These are phyloP conservation scores for Mormyrus iriodes DNA, from an alignment of 2,113 vertebrate genomes.

Conservation along the genomic window DNA sequence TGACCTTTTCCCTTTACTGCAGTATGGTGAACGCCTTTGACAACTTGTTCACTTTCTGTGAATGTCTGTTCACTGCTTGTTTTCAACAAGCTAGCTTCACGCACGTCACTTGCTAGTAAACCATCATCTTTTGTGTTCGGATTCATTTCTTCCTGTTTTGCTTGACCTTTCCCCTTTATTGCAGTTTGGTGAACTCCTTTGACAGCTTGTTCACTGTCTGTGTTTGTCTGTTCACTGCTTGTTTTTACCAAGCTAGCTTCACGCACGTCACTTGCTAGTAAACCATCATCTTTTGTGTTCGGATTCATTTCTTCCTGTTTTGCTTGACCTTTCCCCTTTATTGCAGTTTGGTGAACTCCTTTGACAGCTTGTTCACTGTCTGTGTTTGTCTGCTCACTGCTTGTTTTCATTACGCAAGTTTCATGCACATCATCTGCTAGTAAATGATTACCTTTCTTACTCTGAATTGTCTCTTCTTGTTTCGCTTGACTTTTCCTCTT, in stretches of 20 bases:
- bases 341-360: slow-evolving; percentile 39
- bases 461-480: slow-evolving; percentile 20
- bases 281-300: slow-evolving; percentile 25
- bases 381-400: slow-evolving; percentile 33
- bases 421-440: slow-evolving; percentile 29
- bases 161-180: slow-evolving; percentile 28
- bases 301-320: slow-evolving; percentile 18
- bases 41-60: slow-evolving; percentile 30
- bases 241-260: slow-evolving; percentile 26
- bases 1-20: slow-evolving; percentile 28
- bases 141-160: not conserved
- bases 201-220: slow-evolving; percentile 26
- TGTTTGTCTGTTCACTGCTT: slow-evolving; percentile 35
- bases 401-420: slow-evolving; percentile 36
- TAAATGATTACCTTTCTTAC: slow-evolving; percentile 26
- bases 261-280: slow-evolving; percentile 24
- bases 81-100: slow-evolving; percentile 26
- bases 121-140: slow-evolving; percentile 30
- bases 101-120: slow-evolving; percentile 25
- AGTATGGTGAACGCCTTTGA: slow-evolving; percentile 45
- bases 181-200: slow-evolving; percentile 45
- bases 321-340: slow-evolving; percentile 28
- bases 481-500: slow-evolving; percentile 31
- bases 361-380: slow-evolving; percentile 36
- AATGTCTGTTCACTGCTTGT: slow-evolving; percentile 33